Percentiles rank a stretch among this genome's conserved stretches.
phyloP scores from a whole-genome alignment of 2,113 vertebrate species.

The Limnothrissa miodon region DNA sequence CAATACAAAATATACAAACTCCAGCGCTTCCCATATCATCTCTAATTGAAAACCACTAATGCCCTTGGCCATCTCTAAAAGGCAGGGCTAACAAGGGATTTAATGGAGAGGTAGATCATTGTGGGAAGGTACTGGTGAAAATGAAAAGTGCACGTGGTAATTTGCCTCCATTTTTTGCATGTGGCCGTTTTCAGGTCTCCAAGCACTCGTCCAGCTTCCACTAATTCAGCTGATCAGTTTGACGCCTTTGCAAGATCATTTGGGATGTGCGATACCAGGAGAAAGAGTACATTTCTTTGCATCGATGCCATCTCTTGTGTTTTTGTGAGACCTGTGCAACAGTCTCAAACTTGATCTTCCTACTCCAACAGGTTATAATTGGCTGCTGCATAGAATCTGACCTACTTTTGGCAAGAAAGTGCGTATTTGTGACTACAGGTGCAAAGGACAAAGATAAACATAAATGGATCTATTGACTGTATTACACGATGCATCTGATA shows the following conservation, averaged over 20 bases:
- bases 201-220: background rate
- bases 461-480: background rate
- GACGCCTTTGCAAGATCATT: background rate
- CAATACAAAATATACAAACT: constrained; percentile 28
- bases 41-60: background rate
- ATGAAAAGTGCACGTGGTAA: background rate
- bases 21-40: background rate
- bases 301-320: background rate
- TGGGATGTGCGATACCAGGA: background rate
- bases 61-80: background rate
- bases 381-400: constrained; percentile 51
- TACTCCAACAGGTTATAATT: constrained; percentile 31
- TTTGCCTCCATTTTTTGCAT: background rate
- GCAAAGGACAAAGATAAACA: constrained; percentile 25
- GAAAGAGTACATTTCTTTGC: background rate
- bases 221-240: background rate
- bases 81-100: background rate
- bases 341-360: background rate
- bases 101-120: background rate
- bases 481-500: background rate
- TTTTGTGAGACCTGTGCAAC: background rate
- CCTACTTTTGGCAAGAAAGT: constrained; percentile 56
- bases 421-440: constrained; percentile 52
- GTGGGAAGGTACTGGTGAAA: background rate
- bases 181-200: background rate